Conservation (phyloP, 2,888 invertebrate genomes). For the Epinotia demarniana region DNA sequence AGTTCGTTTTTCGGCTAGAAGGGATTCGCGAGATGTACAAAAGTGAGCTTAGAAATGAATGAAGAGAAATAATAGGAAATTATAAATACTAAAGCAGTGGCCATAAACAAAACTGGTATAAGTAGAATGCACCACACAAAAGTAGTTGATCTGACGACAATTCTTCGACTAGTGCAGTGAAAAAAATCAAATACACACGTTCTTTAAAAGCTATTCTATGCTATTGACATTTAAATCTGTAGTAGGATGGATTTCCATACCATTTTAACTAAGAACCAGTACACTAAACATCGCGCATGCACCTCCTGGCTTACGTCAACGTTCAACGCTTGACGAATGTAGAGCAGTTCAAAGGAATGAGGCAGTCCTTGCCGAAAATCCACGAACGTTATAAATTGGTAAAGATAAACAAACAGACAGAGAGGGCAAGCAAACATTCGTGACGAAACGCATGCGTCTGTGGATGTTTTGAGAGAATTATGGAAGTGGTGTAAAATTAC, state of each 20-base stretch:
- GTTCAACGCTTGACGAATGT: constrained; percentile 36
- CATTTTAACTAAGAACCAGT: background rate
- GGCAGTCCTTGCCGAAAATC: constrained; percentile 60
- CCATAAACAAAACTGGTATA: background rate
- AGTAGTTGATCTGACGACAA: background rate
- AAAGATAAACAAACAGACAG: constrained; percentile 73
- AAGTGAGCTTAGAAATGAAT: background rate
- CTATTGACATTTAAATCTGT: background rate
- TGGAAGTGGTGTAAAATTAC: too few species aligned
- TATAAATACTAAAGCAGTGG: background rate
- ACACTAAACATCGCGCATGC: background rate
- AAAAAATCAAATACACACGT: background rate
- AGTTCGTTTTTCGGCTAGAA: background rate
- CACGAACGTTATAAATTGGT: constrained; percentile 73
- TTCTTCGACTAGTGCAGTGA: background rate
- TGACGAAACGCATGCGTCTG: constrained; percentile 59
- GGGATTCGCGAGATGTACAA: background rate
- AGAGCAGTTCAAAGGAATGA: constrained; percentile 68
- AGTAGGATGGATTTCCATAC: background rate
- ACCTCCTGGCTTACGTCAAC: constrained; percentile 35
- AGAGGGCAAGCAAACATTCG: constrained; percentile 66
- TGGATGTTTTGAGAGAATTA: background rate
- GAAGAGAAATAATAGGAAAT: background rate
- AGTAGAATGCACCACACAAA: background rate
- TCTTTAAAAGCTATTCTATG: background rate